Evolutionary conservation across 2,888 invertebrate species (phyloP), one percentile per base, ranked within the genome.

Genomic region (Strigamia transsilvanica): DNA sequence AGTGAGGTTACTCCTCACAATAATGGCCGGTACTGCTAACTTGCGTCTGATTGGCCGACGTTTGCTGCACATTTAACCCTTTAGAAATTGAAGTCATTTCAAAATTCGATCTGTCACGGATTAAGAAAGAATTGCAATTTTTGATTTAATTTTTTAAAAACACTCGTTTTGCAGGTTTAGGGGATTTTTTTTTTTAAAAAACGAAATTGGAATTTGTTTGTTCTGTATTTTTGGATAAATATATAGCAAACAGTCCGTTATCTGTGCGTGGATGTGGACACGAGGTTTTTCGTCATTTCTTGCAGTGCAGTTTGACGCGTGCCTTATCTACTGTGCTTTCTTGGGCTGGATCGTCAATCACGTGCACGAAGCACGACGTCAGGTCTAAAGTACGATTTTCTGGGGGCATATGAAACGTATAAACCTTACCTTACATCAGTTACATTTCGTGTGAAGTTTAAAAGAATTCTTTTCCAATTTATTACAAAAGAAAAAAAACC

Each of bases 331-430:
- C 12, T 51, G 10, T 51, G 18, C 51, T 51, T 51, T 51, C 51
- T 1, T 51, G 51, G 51, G 15, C 18, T 15, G 51, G 51, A 46
- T 80, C 80, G 80, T 80, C 80, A 80, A 80, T 80, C 80, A 80
- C 80, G 46, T 80, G 80, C 42, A 51, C 56, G 80, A 42, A 10
- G 5, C 10, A 46, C 18, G 80, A 80, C 80, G 46, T 23, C 0
- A 7, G 46, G 77, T 18, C 12, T 80, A 80, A 80, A 80, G 42
- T 80, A 46, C 15, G n/a, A 21, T 51, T 80, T 80, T 51, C 32
- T 80, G 80, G 10, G 34, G 77, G 9, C 77, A 13, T 51, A 18
- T 18, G 51, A 51, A 38, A 38, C 38, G 38, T 38, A 51, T 51
- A 51, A 51, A 18, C 51, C 15, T 46, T 46, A n/a, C 46, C n/a